phyloP scores from a whole-genome alignment of 2,888 invertebrate genomes.

The Bembecia ichneumoniformis region DNA sequence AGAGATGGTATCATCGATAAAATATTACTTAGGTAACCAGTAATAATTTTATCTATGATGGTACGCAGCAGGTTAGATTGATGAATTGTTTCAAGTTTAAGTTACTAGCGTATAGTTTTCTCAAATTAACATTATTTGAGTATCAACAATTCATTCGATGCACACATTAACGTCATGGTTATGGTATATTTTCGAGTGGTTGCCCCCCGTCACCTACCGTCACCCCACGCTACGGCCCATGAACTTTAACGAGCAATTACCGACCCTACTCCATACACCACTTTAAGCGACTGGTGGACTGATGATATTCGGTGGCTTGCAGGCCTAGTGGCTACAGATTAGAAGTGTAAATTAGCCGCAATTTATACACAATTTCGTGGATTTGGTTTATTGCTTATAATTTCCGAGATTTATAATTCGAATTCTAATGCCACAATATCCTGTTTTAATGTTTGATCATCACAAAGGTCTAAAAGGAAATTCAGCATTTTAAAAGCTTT shows the following conservation, averaged over 20 bases:
- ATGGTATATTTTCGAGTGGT: constrained; percentile 9
- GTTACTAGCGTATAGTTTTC: too few species aligned
- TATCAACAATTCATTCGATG: constrained; percentile 3
- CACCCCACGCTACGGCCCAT: constrained; percentile 37
- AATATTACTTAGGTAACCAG: too few species aligned
- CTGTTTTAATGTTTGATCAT: too few species aligned
- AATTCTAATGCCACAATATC: too few species aligned
- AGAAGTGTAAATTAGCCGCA: neutral
- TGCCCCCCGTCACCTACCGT: constrained; percentile 11
- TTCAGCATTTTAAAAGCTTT: too few species aligned
- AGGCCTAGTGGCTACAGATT: neutral
- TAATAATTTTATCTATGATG: too few species aligned
- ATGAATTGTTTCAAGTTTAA: too few species aligned
- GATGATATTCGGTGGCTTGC: constrained; percentile 14
- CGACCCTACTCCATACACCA: constrained; percentile 26
- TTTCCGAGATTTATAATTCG: too few species aligned
- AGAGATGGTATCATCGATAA: too few species aligned
- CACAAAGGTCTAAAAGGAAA: too few species aligned
- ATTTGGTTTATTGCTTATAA: too few species aligned
- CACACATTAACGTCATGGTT: neutral
- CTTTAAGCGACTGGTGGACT: constrained; percentile 28
- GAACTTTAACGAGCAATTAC: constrained; percentile 57
- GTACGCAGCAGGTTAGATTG: too few species aligned
- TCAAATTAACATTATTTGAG: neutral
- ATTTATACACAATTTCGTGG: neutral